Evolutionary conservation across 2,888 invertebrate genomes (phyloP), one percentile per base, ranked within the genome.

Genomic region (Adineta ricciae): DNA sequence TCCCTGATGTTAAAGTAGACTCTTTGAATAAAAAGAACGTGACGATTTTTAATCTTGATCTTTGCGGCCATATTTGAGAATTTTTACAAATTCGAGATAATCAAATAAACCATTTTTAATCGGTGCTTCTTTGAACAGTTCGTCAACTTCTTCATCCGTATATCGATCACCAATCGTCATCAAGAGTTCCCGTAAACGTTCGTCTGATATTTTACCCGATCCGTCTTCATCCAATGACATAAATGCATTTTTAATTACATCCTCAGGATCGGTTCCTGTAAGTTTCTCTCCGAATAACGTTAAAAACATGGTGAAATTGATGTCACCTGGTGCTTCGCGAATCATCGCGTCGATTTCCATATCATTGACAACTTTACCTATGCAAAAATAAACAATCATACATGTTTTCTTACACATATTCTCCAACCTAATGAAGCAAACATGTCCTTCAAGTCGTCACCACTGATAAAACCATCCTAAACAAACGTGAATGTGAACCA

Each of bases 221-320:
- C 97, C 97, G 88, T 97, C 97, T 91, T 98, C 98, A 90, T 99
- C 99, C 90, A 99, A 99, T 90, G 98, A 99, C 83, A 96, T 97
- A 91, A 99, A 99, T 27, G 99, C 99, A 92, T 99, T 99, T 90
- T 97, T 97, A 88, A 99, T 99, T 19, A 99, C 97, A 92, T 97
- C 97, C 90, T 97, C 97, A 1, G 98, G 98, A 91, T 99, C 98
- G 0, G 98, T 99, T 64, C 98, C 98, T 90, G 98, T 98, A 85
- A 99, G 93, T 86, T 97, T 94, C 91, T 99, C 98, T 16, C 98
- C 98, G 90, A 99, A 99, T 88, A 99, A 92, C 0, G 99, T 99
- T 83, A 99, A 92, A 91, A 99, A 99, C 98, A 99, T 99, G 54
- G 99, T 99, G 90, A 99, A 99, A 91, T 99, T 99, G 88, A 99